These are phyloP conservation scores for Mungos mungo DNA, from an alignment of 2,113 vertebrate genomes.

Conservation along the genomic window DNA sequence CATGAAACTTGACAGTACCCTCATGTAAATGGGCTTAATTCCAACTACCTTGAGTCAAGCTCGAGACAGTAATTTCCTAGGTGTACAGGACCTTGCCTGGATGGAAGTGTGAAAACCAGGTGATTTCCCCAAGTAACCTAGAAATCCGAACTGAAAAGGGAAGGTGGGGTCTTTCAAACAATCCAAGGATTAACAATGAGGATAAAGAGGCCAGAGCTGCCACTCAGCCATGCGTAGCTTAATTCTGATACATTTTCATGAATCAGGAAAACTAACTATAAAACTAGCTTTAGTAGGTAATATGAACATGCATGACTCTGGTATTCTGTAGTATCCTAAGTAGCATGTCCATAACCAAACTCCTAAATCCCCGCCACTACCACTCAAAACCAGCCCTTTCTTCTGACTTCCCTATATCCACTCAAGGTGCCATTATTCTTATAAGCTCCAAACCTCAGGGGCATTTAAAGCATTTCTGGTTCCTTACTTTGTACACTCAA, in stretches of 20 bases:
- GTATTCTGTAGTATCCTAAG: not conserved
- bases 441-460: not conserved
- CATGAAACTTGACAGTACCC: not conserved
- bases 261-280: conserved; percentile 17
- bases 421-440: not conserved
- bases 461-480: not conserved
- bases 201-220: not conserved
- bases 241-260: conserved; percentile 28
- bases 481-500: not conserved
- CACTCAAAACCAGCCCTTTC: not conserved
- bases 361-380: not conserved
- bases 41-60: not conserved
- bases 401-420: not conserved
- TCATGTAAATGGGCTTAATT: not conserved
- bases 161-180: not conserved
- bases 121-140: conserved; percentile 19
- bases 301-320: not conserved
- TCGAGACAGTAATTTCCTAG: not conserved
- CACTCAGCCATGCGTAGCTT: not conserved
- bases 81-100: not conserved
- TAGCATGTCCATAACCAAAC: not conserved
- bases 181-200: not conserved
- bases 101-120: conserved; percentile 20
- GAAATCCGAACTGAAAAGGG: not conserved
- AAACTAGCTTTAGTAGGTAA: not conserved